phyloP scores from a whole-genome alignment of 2,113 vertebrate genomes.

The Otocyon megalotis region DNA sequence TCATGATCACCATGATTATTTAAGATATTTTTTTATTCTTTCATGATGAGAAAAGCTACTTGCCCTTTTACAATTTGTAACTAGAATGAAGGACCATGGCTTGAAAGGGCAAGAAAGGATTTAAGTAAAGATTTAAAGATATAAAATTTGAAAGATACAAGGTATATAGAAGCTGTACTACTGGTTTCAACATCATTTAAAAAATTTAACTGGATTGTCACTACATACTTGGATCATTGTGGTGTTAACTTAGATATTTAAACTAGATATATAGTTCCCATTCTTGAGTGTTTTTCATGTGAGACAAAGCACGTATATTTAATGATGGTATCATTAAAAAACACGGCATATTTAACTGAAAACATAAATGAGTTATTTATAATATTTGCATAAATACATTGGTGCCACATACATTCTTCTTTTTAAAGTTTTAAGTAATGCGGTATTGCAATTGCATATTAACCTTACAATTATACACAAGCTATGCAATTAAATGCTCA shows the following conservation, averaged over 20 bases:
- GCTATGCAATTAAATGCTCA: constrained; percentile 81
- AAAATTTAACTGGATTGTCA: constrained; percentile 25
- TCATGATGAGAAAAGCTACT: constrained; percentile 15
- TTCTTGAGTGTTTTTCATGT: constrained; percentile 51
- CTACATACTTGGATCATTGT: background rate
- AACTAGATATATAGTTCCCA: constrained; percentile 36
- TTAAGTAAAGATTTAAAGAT: background rate
- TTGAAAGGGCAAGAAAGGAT: background rate
- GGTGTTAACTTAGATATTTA: constrained; percentile 39
- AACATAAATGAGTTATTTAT: constrained; percentile 65
- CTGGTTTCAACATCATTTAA: constrained; percentile 22
- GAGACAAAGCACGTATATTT: constrained; percentile 45
- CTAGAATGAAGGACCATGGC: background rate
- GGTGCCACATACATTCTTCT: constrained; percentile 51
- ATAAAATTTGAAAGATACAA: background rate
- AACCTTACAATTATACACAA: constrained; percentile 74
- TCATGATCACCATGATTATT: constrained; percentile 1
- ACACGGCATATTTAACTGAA: background rate
- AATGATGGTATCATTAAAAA: constrained; percentile 63
- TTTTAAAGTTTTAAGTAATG: constrained; percentile 68
- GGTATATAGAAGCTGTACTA: background rate
- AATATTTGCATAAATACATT: constrained; percentile 50
- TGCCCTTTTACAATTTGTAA: constrained; percentile 35
- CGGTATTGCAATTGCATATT: constrained; percentile 52
- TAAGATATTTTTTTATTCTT: constrained; percentile 58